Evolutionary conservation across 2,888 invertebrate genomes (phyloP).

Genomic region (Falcaria lacertinaria): DNA sequence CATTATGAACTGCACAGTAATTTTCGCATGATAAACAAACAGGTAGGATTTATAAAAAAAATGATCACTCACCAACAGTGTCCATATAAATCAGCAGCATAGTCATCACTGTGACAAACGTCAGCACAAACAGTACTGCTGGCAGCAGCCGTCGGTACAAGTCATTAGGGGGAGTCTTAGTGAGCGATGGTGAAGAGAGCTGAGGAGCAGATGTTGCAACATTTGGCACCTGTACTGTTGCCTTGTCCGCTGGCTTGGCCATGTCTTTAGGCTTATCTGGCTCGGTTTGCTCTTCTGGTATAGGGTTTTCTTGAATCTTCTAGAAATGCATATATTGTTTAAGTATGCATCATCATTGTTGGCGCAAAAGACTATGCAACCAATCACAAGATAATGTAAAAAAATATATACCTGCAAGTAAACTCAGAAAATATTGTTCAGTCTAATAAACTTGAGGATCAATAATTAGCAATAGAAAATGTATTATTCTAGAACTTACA

Average conservation of each 20-base stretch:
- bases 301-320: slow-evolving; percentile 54
- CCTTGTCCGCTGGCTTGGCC: slow-evolving; percentile 17
- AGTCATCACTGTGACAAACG: slow-evolving; percentile 90
- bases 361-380: too few relatives aligned
- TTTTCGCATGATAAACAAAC: too few relatives aligned
- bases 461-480: too few relatives aligned
- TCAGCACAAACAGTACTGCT: slow-evolving; percentile 85
- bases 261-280: slow-evolving; percentile 19
- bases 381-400: too few relatives aligned
- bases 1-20: too few relatives aligned
- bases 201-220: slow-evolving; percentile 29
- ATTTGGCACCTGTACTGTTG: slow-evolving; percentile 20
- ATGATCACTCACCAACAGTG: slow-evolving; percentile 82
- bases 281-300: slow-evolving; percentile 25
- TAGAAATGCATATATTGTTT: slow-evolving; percentile 19
- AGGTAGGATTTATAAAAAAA: slow-evolving; percentile 1
- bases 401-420: too few relatives aligned
- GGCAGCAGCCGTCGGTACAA: slow-evolving; percentile 80
- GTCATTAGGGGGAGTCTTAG: slow-evolving; percentile 65
- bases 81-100: slow-evolving; percentile 89
- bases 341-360: too few relatives aligned
- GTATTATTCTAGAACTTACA: too few relatives aligned
- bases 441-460: too few relatives aligned
- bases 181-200: slow-evolving; percentile 48
- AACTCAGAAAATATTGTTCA: too few relatives aligned